Percentiles rank a stretch among this genome's conserved stretches.
These are phyloP conservation scores for Caenorhabditis afra DNA, from an alignment of 2,888 invertebrate genomes.

Conservation along the genomic window DNA sequence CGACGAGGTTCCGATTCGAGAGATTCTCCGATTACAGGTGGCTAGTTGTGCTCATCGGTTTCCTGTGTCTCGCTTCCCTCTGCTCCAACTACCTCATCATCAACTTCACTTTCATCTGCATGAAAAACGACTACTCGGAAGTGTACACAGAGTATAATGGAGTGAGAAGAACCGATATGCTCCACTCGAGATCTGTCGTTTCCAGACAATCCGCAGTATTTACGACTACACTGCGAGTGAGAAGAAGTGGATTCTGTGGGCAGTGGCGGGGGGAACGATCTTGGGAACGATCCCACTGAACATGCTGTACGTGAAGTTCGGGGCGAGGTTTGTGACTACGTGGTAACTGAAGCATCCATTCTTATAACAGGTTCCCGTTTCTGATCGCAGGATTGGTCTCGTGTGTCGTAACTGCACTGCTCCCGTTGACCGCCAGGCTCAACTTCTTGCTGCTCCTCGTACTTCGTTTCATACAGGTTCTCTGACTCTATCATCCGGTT, in stretches of 20 bases:
- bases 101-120: conserved; percentile 74
- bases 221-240: conserved; percentile 65
- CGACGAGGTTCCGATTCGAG: conserved; percentile 1
- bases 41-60: conserved; percentile 58
- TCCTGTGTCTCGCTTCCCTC: conserved; percentile 67
- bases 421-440: conserved; percentile 61
- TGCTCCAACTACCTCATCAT: conserved; percentile 71
- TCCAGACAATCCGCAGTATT: conserved; percentile 51
- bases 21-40: conserved; percentile 27
- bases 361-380: conserved; percentile 59
- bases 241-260: conserved; percentile 70
- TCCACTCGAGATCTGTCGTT: neutral
- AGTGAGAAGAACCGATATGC: conserved; percentile 7
- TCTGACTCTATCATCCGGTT: neutral
- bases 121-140: conserved; percentile 63
- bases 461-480: conserved; percentile 67
- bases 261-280: conserved; percentile 72
- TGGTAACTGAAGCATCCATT: no score
- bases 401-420: conserved; percentile 52
- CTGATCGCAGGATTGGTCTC: conserved; percentile 64
- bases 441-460: conserved; percentile 50
- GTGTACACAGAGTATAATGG: conserved; percentile 18
- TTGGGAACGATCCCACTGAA: conserved; percentile 73
- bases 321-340: no score
- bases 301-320: conserved; percentile 67